A percentile compares a stretch with the other conserved stretches of the same genome.
Evolutionary conservation across 1,140 invertebrate species (phyloP).

Genomic region (Metopolophium dirhodum): DNA sequence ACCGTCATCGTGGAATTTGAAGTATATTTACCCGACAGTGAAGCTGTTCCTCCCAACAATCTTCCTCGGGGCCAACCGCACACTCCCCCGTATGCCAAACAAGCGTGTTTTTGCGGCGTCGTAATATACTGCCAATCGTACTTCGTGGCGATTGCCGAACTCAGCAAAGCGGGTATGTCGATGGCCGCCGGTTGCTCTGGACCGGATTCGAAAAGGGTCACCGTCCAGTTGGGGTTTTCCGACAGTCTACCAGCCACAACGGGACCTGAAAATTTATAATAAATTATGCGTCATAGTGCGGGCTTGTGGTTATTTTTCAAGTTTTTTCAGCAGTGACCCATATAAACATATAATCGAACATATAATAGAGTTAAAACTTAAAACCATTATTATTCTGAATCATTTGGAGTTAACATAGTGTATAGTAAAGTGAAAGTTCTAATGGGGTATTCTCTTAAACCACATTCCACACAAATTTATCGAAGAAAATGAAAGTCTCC

Average conservation of each 20-base stretch:
- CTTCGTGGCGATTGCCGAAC: constrained; percentile 52
- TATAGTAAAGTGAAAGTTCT: not conserved
- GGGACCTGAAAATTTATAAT: constrained; percentile 59
- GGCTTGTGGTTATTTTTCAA: not conserved
- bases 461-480: not conserved
- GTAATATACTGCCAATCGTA: constrained; percentile 72
- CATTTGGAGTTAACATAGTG: not conserved
- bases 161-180: constrained; percentile 50
- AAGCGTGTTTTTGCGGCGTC: constrained; percentile 66
- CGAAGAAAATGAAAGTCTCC: not conserved
- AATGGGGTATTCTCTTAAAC: not conserved
- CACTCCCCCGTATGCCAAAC: constrained; percentile 67
- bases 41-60: constrained; percentile 81
- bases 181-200: constrained; percentile 68
- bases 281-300: not conserved
- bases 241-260: constrained; percentile 68
- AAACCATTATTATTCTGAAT: not conserved
- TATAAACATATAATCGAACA: not conserved
- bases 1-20: not conserved
- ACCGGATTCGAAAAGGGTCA: constrained; percentile 70
- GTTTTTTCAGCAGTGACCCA: not conserved
- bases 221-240: constrained; percentile 63
- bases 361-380: not conserved
- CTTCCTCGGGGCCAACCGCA: constrained; percentile 78
- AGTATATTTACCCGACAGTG: constrained; percentile 67